Evolutionary conservation across 2,888 invertebrate genomes (phyloP).

Genomic region (Baronia brevicornis): DNA sequence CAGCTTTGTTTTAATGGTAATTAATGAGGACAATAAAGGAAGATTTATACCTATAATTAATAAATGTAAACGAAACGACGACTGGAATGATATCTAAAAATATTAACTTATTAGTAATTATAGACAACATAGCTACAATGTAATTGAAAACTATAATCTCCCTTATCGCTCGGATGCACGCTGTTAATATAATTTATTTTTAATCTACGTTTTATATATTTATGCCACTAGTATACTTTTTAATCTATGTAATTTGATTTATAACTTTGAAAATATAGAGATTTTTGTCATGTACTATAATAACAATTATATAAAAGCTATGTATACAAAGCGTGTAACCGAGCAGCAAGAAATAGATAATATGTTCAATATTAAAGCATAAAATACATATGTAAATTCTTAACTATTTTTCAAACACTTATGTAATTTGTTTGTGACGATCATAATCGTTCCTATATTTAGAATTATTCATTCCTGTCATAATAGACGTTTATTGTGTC

Average conservation of each 20-base stretch:
- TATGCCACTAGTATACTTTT: conserved; percentile 15
- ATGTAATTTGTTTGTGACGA: conserved; percentile 9
- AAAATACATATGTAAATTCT: conserved; percentile 7
- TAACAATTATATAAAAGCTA: conserved; percentile 12
- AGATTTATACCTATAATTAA: conserved; percentile 70
- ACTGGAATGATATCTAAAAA: conserved; percentile 64
- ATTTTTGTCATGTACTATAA: conserved; percentile 16
- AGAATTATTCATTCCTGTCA: conserved; percentile 22
- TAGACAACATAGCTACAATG: conserved; percentile 38
- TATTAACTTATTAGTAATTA: conserved; percentile 62
- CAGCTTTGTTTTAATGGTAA: conserved; percentile 62
- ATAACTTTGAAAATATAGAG: conserved; percentile 13
- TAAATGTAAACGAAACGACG: conserved; percentile 59
- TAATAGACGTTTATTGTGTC: conserved; percentile 19
- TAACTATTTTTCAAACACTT: conserved; percentile 13
- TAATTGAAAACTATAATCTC: conserved; percentile 15
- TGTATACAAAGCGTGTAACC: conserved; percentile 20
- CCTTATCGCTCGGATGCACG: conserved; percentile 29
- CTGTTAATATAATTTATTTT: conserved; percentile 16
- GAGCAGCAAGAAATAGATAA: conserved; percentile 15
- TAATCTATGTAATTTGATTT: conserved; percentile 7
- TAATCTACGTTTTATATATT: conserved; percentile 6
- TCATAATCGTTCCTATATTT: conserved; percentile 14
- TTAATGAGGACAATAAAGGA: conserved; percentile 73
- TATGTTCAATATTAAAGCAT: conserved; percentile 5